Percentiles rank a stretch among this genome's conserved stretches.
phyloP scores from a whole-genome alignment of 2,113 vertebrate species.

The Cyanoderma ruficeps region DNA sequence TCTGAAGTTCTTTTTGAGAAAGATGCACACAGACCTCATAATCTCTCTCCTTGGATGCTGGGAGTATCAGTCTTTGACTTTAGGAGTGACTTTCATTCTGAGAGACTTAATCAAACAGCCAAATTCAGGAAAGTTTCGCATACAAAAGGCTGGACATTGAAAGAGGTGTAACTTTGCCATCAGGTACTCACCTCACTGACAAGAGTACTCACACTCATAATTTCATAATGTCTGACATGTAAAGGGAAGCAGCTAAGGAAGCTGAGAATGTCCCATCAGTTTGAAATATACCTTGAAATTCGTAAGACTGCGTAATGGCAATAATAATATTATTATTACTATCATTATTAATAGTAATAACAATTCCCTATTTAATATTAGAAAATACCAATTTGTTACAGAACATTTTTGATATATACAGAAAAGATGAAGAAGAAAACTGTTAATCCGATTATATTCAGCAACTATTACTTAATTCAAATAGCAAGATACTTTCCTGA shows the following conservation, averaged over 20 bases:
- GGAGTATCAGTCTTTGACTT: background rate
- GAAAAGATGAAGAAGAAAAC: background rate
- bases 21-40: background rate
- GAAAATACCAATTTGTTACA: background rate
- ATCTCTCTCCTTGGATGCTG: background rate
- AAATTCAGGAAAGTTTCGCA: background rate
- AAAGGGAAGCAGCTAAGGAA: background rate
- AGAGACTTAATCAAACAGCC: background rate
- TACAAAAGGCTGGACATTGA: background rate
- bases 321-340: too few species aligned
- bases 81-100: background rate
- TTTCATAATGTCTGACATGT: background rate
- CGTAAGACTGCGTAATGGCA: background rate
- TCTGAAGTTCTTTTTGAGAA: background rate
- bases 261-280: background rate
- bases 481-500: background rate
- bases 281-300: background rate
- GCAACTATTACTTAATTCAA: background rate
- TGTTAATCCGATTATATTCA: background rate
- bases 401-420: background rate
- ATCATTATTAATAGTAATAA: too few species aligned
- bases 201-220: background rate
- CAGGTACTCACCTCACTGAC: background rate
- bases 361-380: accelerated
- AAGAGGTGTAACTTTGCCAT: background rate